A percentile compares a stretch with the other conserved stretches of the same genome.
These are phyloP conservation scores for Listronotus oregonensis DNA, from an alignment of 1,140 invertebrate genomes.

Conservation along the genomic window DNA sequence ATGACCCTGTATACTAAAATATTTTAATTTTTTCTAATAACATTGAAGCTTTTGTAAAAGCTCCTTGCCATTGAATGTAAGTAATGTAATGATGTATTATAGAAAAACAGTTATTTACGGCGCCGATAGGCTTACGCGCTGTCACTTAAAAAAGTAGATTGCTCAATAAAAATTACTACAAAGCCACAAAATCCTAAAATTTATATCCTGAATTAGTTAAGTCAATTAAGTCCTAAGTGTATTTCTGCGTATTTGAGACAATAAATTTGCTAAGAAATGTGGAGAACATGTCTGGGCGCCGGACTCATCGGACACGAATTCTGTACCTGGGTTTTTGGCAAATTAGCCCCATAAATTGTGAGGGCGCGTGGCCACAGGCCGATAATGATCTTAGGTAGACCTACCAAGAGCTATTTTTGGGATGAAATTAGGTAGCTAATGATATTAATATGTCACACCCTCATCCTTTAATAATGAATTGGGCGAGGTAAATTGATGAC, in stretches of 20 bases:
- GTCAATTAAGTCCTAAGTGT: constrained; percentile 48
- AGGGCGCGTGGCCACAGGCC: constrained; percentile 42
- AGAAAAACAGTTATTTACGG: too few relatives aligned
- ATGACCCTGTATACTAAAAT: too few relatives aligned
- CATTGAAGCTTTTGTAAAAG: too few relatives aligned
- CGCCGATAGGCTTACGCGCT: too few relatives aligned
- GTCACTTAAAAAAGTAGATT: constrained; percentile 20
- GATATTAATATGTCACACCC: constrained; percentile 4
- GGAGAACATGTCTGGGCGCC: constrained; percentile 39
- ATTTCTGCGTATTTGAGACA: constrained; percentile 44
- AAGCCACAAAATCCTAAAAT: constrained; percentile 26
- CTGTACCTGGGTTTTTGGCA: constrained; percentile 42
- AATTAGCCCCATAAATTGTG: constrained; percentile 45
- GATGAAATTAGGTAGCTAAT: constrained; percentile 10
- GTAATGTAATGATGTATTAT: too few relatives aligned
- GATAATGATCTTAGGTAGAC: constrained; percentile 41
- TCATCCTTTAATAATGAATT: constrained; percentile 8
- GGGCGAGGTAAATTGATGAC: constrained; percentile 9
- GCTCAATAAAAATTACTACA: constrained; percentile 21
- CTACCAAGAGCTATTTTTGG: constrained; percentile 4
- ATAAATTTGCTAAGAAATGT: constrained; percentile 46
- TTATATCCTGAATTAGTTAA: constrained; percentile 32
- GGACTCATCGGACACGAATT: constrained; percentile 37
- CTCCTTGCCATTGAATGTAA: too few relatives aligned
- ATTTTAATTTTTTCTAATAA: too few relatives aligned